These are phyloP conservation scores for Sinocyclocheilus grahami DNA, from an alignment of 2,113 vertebrate species.

Conservation along the genomic window DNA sequence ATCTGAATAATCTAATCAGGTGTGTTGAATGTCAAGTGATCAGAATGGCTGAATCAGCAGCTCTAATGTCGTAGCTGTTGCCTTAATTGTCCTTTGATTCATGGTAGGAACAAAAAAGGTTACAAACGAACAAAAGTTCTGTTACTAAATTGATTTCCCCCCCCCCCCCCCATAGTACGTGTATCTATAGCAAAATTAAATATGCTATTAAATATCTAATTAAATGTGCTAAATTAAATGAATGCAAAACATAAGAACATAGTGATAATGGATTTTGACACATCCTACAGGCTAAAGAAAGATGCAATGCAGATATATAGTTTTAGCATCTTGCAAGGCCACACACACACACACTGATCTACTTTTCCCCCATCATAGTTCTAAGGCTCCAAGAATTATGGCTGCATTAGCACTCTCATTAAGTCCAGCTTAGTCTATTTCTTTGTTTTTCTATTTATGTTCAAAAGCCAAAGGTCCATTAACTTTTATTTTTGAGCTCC, in stretches of 20 bases:
- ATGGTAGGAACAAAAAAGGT: slow-evolving; percentile 40
- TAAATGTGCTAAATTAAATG: not conserved
- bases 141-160: too few relatives aligned
- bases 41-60: slow-evolving; percentile 47
- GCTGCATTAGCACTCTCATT: too few relatives aligned
- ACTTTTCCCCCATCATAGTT: too few relatives aligned
- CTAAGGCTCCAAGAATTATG: too few relatives aligned
- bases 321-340: not conserved
- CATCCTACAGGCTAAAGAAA: not conserved
- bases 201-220: not conserved
- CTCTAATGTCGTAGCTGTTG: not conserved
- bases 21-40: slow-evolving; percentile 48
- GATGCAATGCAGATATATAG: not conserved
- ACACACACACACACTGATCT: too few relatives aligned
- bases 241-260: not conserved
- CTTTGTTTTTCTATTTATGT: too few relatives aligned
- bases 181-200: not conserved
- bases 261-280: not conserved
- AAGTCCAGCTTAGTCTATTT: too few relatives aligned
- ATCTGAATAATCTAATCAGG: slow-evolving; percentile 53
- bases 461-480: too few relatives aligned
- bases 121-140: not conserved
- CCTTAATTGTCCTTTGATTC: slow-evolving; percentile 48
- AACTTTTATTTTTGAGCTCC: too few relatives aligned
- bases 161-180: not conserved